These are phyloP conservation scores for Acheta domesticus DNA, from an alignment of 2,888 invertebrate genomes.

Conservation along the genomic window DNA sequence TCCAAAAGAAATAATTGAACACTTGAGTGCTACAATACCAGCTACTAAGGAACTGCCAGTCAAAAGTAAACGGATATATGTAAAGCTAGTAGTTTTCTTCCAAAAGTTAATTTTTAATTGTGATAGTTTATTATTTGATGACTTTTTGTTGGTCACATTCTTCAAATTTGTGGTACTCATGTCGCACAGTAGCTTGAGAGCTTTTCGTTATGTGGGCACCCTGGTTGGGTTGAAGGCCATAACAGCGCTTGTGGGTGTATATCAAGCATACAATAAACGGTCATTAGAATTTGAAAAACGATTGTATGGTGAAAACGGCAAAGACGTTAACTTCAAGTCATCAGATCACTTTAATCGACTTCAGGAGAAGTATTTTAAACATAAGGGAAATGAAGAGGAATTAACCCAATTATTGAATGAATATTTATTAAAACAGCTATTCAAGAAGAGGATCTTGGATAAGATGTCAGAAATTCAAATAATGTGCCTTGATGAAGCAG, in stretches of 20 bases:
- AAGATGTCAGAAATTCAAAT: neutral
- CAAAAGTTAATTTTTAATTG: neutral
- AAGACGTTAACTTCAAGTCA: neutral
- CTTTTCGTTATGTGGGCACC: neutral
- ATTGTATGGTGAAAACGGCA: neutral
- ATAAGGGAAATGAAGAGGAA: neutral
- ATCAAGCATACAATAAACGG: neutral
- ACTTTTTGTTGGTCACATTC: neutral
- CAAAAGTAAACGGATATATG: neutral
- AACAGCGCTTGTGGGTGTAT: neutral
- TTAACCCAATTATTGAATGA: neutral
- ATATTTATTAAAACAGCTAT: neutral
- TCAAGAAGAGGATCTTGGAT: neutral
- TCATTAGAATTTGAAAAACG: neutral
- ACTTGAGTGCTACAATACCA: neutral
- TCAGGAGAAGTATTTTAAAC: neutral
- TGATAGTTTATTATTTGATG: neutral
- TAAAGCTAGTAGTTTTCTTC: neutral
- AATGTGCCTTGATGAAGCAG: neutral
- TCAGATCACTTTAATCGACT: neutral
- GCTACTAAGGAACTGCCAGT: neutral
- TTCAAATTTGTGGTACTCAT: neutral
- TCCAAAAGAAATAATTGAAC: neutral
- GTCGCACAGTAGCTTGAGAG: neutral
- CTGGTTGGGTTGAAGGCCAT: neutral